Base-by-base conservation (phyloP, 2,113 vertebrate species). In the Chelonoidis abingdonii region DNA sequence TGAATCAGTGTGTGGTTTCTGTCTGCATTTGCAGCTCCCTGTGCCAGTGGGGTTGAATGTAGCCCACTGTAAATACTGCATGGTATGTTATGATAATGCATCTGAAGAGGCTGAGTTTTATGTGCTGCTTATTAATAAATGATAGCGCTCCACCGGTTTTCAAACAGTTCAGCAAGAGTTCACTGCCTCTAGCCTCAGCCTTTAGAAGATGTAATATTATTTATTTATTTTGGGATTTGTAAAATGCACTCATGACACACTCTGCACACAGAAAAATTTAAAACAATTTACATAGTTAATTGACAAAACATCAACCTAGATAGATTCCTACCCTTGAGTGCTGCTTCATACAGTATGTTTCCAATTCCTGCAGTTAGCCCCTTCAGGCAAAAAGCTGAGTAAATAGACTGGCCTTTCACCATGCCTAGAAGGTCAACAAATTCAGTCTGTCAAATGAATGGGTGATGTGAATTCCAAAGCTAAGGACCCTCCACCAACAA, bases 341-440 rank as follows among this genome's bases (percentile, higher is more conserved):
- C n/a, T 87, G 87, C 10, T 90, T 91, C 69, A 53, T 95, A 94
- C 87, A 84, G 89, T 82, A 87, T 14, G 17, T 85, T 95, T 92
- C 87, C 87, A 94, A 9, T 90, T 95, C 91, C 90, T 95, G 69
- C 47, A 1, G 47, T 80, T 88, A 41, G 59, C 47, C 95, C 93
- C 95, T 93, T 72, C 38, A 91, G 95, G 96, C 94, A 94, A 72
- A 90, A 92, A 86, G 76, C 21, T 83, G 80, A 95, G 90, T 90
- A 95, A 97, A 97, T 92, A 91, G 62, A 78, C 31, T 90, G 89
- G 88, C 89, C 87, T 97, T 96, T 92, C 57, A 94, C 87, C 0
- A 0, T 93, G 94, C 92, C 97, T 97, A 96, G 91, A 97, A 97
- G 95, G 95, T 97, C 97, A 97, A 90, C 95, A 92, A 90, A 94